phyloP scores from a whole-genome alignment of 2,113 vertebrate genomes.

The Axis porcinus region DNA sequence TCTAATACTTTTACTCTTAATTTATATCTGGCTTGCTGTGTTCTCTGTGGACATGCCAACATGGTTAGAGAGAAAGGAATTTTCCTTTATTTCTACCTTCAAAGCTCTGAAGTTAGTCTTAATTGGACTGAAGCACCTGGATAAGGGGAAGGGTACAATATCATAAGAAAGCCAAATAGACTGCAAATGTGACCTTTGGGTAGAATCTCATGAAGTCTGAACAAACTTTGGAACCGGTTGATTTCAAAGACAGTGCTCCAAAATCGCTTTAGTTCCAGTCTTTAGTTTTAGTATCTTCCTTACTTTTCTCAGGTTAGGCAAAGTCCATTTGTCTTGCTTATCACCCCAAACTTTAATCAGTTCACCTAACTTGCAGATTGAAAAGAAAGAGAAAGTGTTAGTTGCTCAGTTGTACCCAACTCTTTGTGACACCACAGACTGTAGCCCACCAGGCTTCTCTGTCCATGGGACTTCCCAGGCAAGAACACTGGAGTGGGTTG shows the following conservation, averaged over 20 bases:
- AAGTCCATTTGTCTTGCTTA: neutral
- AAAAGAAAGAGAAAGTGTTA: neutral
- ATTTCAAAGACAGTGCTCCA: neutral
- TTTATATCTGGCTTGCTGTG: neutral
- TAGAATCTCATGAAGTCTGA: neutral
- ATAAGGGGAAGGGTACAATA: neutral
- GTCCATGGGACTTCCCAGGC: neutral
- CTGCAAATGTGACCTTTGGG: neutral
- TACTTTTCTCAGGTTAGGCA: neutral
- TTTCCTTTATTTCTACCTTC: neutral
- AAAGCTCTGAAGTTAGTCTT: neutral
- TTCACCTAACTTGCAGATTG: neutral
- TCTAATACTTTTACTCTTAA: neutral
- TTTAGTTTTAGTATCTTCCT: neutral
- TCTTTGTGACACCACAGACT: neutral
- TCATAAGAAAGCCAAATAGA: neutral
- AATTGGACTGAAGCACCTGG: neutral
- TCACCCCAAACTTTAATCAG: neutral
- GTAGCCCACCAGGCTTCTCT: neutral
- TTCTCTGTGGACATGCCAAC: neutral
- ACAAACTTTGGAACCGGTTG: neutral
- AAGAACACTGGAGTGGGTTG: neutral
- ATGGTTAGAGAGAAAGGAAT: neutral
- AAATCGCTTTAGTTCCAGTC: neutral
- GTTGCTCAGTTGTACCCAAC: neutral